Evolutionary conservation across 2,888 invertebrate genomes (phyloP).

Genomic region (Pristionchus exspectatus): DNA sequence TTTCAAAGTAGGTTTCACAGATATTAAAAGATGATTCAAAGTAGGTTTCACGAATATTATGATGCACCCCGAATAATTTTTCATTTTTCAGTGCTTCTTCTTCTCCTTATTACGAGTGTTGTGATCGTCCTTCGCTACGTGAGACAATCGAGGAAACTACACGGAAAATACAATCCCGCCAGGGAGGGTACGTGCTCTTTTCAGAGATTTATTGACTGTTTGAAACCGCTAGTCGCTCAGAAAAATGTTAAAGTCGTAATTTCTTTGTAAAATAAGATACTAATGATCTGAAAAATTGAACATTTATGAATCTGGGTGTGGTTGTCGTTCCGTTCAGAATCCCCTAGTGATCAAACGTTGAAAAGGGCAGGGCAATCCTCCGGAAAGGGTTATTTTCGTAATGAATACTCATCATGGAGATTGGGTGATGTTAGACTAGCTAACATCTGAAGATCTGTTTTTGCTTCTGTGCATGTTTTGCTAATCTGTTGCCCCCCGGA

Average conservation of each 20-base stretch:
- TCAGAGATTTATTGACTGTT: not conserved
- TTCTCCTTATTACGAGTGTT: constrained; percentile 31
- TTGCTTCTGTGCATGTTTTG: not conserved
- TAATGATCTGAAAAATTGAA: no score
- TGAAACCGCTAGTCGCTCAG: not conserved
- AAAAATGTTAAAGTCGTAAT: no score
- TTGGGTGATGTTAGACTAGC: not conserved
- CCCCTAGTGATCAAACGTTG: no score
- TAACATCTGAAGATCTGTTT: not conserved
- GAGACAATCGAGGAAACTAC: constrained; percentile 55
- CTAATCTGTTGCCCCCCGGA: not conserved
- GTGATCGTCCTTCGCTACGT: constrained; percentile 53
- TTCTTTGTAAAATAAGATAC: no score
- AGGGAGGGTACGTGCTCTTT: constrained; percentile 44
- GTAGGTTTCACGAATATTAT: not conserved
- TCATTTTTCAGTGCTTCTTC: not conserved
- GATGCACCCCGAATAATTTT: not conserved
- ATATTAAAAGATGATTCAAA: no score
- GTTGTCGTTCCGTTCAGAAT: no score
- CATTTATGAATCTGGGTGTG: no score
- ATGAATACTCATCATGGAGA: not conserved
- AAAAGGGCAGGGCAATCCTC: not conserved
- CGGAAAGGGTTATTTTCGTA: not conserved
- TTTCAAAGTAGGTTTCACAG: no score
- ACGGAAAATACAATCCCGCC: constrained; percentile 59